Evolutionary conservation across 1,140 invertebrate genomes (phyloP).

Genomic region (Onthophagus taurus): DNA sequence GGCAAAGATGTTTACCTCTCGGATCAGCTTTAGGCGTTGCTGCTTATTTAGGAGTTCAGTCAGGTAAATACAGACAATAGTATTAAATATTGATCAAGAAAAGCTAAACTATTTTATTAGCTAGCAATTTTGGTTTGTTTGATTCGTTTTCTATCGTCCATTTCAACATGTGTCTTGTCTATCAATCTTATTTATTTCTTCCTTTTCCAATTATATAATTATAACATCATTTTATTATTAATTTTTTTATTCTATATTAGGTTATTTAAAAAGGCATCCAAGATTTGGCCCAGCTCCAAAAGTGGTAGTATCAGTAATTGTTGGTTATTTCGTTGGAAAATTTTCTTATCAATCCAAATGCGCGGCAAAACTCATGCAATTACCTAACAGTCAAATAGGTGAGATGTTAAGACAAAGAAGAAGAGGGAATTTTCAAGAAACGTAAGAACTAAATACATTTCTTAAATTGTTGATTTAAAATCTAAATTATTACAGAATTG

Average conservation of each 20-base stretch:
- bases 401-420: slow-evolving; percentile 47
- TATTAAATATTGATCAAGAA: slow-evolving; percentile 10
- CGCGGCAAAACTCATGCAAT: slow-evolving; percentile 62
- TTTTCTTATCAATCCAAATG: slow-evolving; percentile 63
- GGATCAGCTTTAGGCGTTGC: slow-evolving; percentile 46
- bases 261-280: slow-evolving; percentile 44
- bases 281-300: slow-evolving; percentile 58
- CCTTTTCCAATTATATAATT: slow-evolving; percentile 10
- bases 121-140: neutral
- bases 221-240: too few relatives aligned
- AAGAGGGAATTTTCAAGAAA: slow-evolving; percentile 35
- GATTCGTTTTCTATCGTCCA: neutral
- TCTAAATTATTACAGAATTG: slow-evolving; percentile 25
- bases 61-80: slow-evolving; percentile 34
- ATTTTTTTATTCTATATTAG: slow-evolving; percentile 24
- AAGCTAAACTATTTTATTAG: slow-evolving; percentile 4
- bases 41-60: slow-evolving; percentile 52
- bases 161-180: neutral
- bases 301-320: slow-evolving; percentile 48
- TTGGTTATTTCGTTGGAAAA: slow-evolving; percentile 69
- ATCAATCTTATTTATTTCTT: slow-evolving; percentile 12
- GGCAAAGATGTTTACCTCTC: slow-evolving; percentile 56
- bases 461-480: neutral
- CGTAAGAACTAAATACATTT: slow-evolving; percentile 22
- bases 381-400: slow-evolving; percentile 52